Evolutionary conservation across 2,797 vertebrate genomes (phyloP), one percentile per base, ranked within the genome.

Genomic region (Amniataba percoides): DNA sequence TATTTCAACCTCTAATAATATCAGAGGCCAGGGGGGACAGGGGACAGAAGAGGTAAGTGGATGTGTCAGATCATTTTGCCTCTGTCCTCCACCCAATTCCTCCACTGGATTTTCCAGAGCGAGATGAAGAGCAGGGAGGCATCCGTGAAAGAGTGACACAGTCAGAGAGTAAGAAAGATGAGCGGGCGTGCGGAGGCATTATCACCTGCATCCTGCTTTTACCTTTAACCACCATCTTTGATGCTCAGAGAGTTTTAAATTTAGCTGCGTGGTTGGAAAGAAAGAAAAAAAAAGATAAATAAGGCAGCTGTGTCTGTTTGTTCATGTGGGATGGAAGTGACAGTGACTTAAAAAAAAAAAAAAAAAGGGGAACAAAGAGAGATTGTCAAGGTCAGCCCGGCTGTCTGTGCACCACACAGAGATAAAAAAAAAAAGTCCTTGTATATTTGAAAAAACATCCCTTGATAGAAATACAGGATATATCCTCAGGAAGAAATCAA

Each of bases 61-160:
- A 91, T 91, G 84, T 90, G 92, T 91, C 90, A 87, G 84, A 87
- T 91, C 79, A 86, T 91, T 91, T 91, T 82, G 68, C 77, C 64
- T 61, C 81, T 74, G 76, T 83, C 83, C 61, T 86, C 69, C 58
- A 68, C 70, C 56, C 83, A 88, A 89, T 88, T 88, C 82, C 61
- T 77, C 55, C 4, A 21, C 85, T 68, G 55, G 72, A 75, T 82
- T 82, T 89, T 46, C 57, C 25, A 46, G 62, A 71, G 63, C 1
- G 8, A 72, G 60, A 71, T 52, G 34, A 40, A 61, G 69, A 75
- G 66, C 39, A 71, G 46, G 27, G 49, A 74, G 73, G 66, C 53
- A 49, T 36, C 45, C n/a, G 12, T 55, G 71, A 69, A 36, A 25
- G 59, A 77, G 48, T 39, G 66, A 74, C 49, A 68, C 23, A 36